Evolutionary conservation across 2,797 vertebrate species (phyloP), one percentile per base, ranked within the genome.

Genomic region (Phalloptychus januarius): DNA sequence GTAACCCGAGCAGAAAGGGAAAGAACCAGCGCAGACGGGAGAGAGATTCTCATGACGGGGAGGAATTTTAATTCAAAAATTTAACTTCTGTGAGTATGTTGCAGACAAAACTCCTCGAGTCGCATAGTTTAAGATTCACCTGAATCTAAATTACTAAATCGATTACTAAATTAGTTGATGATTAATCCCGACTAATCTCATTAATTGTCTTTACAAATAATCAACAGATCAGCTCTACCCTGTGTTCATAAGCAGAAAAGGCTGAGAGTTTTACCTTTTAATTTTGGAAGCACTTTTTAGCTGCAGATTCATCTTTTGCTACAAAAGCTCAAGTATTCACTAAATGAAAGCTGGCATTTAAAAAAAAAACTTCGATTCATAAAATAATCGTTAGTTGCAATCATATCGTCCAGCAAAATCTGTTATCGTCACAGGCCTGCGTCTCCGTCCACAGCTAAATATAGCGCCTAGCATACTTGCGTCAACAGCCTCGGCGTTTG

Each of bases 21-120:
- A 83, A 80, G 77, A 52, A 8, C 72, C 31, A 52, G 58, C 5
- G 31, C 44, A 54, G 50, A 63, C 2, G 16, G 16, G 58, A 63
- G 5, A 33, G 61, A 63, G 5, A 38, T 61, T 61, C 54, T 56
- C n/a, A 28, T 13, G 54, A 56, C n/a, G n/a, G 28, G 54, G 54
- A 56, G n/a, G n/a, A 56, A 56, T 56, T 56, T 56, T 52, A 15
- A 61, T 33, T 31, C 2, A 31, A 61, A 28, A 31, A 58, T 7
- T 58, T 36, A 20, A 18, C 11, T 54, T n/a, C 23, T n/a, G 3
- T 11, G 25, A n/a, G 1, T 25, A n/a, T n/a, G 3, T n/a, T n/a
- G 0, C 25, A 54, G 8, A 25, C 52, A 25, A n/a, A 54, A 54
- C 52, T 54, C 52, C 40, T 42, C 0, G 11, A 54, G 25, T 54